phyloP scores from a whole-genome alignment of 64 coral and sea anemone species.

The Montipora capricornis region DNA sequence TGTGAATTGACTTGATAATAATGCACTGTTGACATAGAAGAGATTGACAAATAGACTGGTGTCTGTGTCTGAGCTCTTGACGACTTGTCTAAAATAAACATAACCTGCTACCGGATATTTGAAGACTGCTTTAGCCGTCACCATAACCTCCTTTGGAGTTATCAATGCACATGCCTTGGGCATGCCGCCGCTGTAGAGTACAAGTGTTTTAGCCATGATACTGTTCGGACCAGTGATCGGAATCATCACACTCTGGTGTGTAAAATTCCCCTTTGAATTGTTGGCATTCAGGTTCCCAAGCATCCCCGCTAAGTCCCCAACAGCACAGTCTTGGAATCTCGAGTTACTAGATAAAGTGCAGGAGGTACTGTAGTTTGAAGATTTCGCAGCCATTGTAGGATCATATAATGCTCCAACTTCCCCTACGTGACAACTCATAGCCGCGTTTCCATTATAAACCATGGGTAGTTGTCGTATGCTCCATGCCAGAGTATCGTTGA shows the following conservation, averaged over 20 bases:
- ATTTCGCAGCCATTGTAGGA: conserved; percentile 32
- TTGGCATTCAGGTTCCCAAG: conserved; percentile 48
- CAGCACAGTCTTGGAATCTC: conserved; percentile 64
- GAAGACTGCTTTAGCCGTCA: conserved; percentile 54
- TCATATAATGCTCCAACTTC: conserved; percentile 60
- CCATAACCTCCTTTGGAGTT: conserved; percentile 1
- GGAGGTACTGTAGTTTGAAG: not conserved
- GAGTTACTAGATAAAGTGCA: conserved; percentile 11
- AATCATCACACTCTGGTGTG: conserved; percentile 32
- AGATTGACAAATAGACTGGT: conserved; percentile 68
- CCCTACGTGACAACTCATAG: conserved; percentile 34
- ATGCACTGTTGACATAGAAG: conserved; percentile 57
- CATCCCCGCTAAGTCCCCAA: conserved; percentile 77
- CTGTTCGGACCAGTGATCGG: conserved; percentile 74
- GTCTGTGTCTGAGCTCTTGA: conserved; percentile 44
- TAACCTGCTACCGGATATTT: conserved; percentile 77
- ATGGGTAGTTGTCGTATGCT: conserved; percentile 73
- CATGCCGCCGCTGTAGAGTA: conserved; percentile 31
- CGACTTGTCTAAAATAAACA: conserved; percentile 75
- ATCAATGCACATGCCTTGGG: conserved; percentile 78
- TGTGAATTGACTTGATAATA: conserved; percentile 16
- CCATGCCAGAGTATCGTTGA: conserved; percentile 67
- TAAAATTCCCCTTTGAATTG: conserved; percentile 19
- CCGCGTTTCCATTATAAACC: conserved; percentile 82
- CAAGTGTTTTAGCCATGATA: conserved; percentile 80